Evolutionary conservation across 2,888 invertebrate genomes (phyloP), one percentile per base, ranked within the genome.

Genomic region (Caenorhabditis sp.): DNA sequence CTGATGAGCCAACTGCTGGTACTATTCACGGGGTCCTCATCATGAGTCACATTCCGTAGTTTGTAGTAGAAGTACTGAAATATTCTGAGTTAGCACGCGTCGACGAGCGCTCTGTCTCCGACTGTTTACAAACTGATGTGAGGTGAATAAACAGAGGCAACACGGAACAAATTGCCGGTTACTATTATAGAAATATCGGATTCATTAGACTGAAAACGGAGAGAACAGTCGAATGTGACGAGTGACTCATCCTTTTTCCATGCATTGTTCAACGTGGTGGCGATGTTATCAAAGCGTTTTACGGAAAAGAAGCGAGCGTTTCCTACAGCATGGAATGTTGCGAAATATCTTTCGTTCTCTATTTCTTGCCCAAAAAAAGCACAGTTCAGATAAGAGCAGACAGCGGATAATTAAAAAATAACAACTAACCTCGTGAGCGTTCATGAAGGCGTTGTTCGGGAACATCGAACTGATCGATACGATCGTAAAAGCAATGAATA

Each of bases 21-120:
- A 30, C 9, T 37, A 22, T 72, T 59, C 17, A 37, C 65, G 20
- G 63, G 50, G 41, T 78, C 71, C 15, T 62, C 59, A 27, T 62
- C 45, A 11, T 76, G 43, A 1, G 78, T 76, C 3, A 74, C 75
- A 58, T 83, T 82, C 2, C 82, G 81, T 9, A 83, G 62, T 76
- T 83, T 83, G 55, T 77, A 83, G 70, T 80, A 79, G 58, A 83
- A 82, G 50, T 83, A 83, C 83, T 83, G 68, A 24, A 83, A 77
- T 65, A 22, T 32, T 11, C 1, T 22, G 20, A 32, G 45, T 22
- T 15, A 37, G 13, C n/a, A 17, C 13, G 11, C 8, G 27, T 7
- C 3, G 11, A 39, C 26, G 41, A 61, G 13, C 37, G 20, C 30
- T 26, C 30, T 11, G 13, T 17, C 13, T 4, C 20, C 27, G n/a